Evolutionary conservation across 1,140 invertebrate species (phyloP).

Genomic region (Carposina sasakii): DNA sequence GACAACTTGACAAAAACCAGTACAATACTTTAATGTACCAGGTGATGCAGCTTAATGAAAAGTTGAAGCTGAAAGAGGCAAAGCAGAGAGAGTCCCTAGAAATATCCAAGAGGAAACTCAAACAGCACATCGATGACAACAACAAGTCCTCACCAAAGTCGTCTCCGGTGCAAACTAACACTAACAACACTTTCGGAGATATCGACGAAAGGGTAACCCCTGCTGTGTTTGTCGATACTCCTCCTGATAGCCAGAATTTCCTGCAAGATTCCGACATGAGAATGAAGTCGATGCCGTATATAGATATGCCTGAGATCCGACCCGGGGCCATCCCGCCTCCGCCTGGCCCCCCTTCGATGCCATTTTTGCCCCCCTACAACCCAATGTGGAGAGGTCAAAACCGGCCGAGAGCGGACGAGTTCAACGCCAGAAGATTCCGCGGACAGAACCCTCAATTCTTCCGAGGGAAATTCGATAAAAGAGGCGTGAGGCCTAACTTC

Average conservation of each 20-base stretch:
- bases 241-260: conserved; percentile 31
- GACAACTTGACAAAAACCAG: conserved; percentile 83
- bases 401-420: conserved; percentile 45
- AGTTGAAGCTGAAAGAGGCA: conserved; percentile 83
- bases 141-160: conserved; percentile 60
- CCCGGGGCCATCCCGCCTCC: conserved; percentile 40
- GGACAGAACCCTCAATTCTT: conserved; percentile 45
- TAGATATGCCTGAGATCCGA: conserved; percentile 25
- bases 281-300: conserved; percentile 23
- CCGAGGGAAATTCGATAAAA: conserved; percentile 54
- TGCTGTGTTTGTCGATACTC: conserved; percentile 31
- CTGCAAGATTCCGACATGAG: conserved; percentile 56
- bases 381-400: conserved; percentile 44
- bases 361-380: conserved; percentile 35
- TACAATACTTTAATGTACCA: conserved; percentile 87
- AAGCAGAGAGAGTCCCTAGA: conserved; percentile 77
- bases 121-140: conserved; percentile 47
- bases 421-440: conserved; percentile 44
- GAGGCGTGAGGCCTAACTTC: conserved; percentile 34
- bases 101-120: conserved; percentile 55
- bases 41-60: conserved; percentile 84
- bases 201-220: conserved; percentile 68
- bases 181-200: conserved; percentile 59
- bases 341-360: conserved; percentile 36
- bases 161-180: conserved; percentile 44